Evolutionary conservation across 1,140 invertebrate genomes (phyloP).

Genomic region (Ctenoplectra terminalis): DNA sequence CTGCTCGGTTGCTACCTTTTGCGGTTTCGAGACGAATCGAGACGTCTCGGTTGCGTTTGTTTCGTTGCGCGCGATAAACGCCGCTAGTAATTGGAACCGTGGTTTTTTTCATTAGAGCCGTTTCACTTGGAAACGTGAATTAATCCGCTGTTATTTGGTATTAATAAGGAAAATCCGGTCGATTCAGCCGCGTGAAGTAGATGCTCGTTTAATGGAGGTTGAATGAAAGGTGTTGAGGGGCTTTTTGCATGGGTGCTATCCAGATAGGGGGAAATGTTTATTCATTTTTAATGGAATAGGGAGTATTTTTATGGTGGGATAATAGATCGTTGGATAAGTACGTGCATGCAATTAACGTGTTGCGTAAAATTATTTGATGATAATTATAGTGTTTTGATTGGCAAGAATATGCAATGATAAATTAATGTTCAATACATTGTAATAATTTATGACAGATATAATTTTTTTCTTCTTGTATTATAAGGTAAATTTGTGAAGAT

Average conservation of each 20-base stretch:
- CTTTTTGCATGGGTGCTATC: background rate
- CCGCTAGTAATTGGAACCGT: background rate
- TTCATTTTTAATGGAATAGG: background rate
- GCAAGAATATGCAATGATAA: no score
- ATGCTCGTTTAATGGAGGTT: no score
- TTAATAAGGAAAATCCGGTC: background rate
- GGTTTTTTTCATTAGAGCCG: background rate
- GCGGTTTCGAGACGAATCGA: background rate
- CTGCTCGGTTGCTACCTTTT: background rate
- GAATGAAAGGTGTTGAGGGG: background rate
- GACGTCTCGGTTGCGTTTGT: conserved; percentile 10
- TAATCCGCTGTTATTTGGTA: background rate
- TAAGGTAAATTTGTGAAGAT: no score
- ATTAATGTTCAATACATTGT: no score
- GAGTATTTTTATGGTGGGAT: background rate
- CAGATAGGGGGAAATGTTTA: background rate
- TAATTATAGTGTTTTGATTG: background rate
- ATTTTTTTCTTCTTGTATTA: no score
- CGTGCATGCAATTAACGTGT: background rate
- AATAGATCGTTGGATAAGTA: background rate
- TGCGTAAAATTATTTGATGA: background rate
- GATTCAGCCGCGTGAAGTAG: background rate
- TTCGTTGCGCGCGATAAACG: background rate
- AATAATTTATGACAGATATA: no score
- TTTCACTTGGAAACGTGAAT: background rate